Evolutionary conservation across 2,888 invertebrate genomes (phyloP).

Genomic region (Chorisops tibialis): DNA sequence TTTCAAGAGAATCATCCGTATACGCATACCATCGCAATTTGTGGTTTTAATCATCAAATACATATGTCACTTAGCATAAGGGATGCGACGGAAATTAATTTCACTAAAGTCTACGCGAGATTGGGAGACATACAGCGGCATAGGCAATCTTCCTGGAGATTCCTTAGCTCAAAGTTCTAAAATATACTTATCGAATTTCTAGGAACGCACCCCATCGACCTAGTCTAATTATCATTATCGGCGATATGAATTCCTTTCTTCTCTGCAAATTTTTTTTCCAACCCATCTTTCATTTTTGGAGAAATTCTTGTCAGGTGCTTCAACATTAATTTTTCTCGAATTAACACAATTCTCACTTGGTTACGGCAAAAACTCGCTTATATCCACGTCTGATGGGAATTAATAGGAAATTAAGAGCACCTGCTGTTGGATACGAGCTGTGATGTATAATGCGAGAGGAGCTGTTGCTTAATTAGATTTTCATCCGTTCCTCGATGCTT

Average conservation of each 20-base stretch:
- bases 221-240: neutral
- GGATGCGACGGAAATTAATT: conserved; percentile 1
- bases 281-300: too few species aligned
- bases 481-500: conserved; percentile 3
- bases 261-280: too few species aligned
- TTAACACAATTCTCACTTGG: neutral
- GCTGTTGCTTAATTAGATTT: conserved; percentile 24
- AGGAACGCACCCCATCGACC: neutral
- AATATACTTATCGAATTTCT: neutral
- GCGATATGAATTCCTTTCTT: too few species aligned
- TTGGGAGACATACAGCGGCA: too few species aligned
- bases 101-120: neutral
- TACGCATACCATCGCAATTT: neutral
- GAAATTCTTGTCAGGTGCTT: too few species aligned
- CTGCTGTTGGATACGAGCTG: conserved; percentile 20
- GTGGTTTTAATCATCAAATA: conserved; percentile 10
- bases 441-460: neutral
- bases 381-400: conserved; percentile 7
- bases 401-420: conserved; percentile 28
- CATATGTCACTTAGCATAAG: conserved; percentile 8
- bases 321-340: neutral
- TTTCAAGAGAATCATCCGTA: neutral
- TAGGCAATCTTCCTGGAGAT: too few species aligned
- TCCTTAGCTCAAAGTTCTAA: neutral
- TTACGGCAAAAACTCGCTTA: neutral